phyloP scores from a whole-genome alignment of 2,113 vertebrate genomes.

The pig (Sus scrofa) region T2T-Sscrofa CM000816.6:78516501-78517000 shows the following conservation, averaged over 20 bases:
- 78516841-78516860: slow-evolving; percentile 72
- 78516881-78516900: slow-evolving; percentile 63
- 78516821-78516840: slow-evolving; percentile 66
- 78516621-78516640: slow-evolving; percentile 37
- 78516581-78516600: not conserved
- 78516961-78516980: slow-evolving; percentile 80
- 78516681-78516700: slow-evolving; percentile 6
- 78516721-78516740: not conserved
- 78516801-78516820: slow-evolving; percentile 65
- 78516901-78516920: slow-evolving; percentile 74
- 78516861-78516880: slow-evolving; percentile 72
- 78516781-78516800: slow-evolving; percentile 54
- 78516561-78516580: not conserved
- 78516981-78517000: slow-evolving; percentile 70
- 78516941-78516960: slow-evolving; percentile 59
- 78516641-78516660: not conserved
- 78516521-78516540: slow-evolving; percentile 18
- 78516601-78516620: not conserved
- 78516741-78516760: slow-evolving; percentile 40
- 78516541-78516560: not conserved
- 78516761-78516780: not conserved
- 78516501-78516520: not conserved
- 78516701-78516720: slow-evolving; percentile 36
- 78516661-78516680: not conserved
- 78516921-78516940: slow-evolving; percentile 67